Evolutionary conservation across 2,113 vertebrate species (phyloP).

Genomic region (Salvelinus fontinalis): DNA sequence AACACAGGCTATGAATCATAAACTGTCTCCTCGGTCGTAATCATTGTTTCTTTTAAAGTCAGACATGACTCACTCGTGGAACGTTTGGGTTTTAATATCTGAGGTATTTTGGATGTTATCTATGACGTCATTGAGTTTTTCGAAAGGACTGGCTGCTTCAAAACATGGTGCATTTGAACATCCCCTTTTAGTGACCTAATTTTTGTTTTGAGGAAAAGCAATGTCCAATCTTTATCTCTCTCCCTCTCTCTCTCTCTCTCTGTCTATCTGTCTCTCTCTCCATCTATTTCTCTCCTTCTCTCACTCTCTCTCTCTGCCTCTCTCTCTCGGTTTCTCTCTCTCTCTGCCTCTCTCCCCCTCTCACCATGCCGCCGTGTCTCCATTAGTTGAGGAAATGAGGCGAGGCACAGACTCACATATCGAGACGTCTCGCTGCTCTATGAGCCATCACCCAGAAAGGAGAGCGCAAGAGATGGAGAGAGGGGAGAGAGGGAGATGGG

Average conservation of each 20-base stretch:
- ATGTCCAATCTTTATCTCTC: background rate
- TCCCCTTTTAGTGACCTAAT: too few relatives aligned
- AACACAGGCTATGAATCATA: slow-evolving; percentile 43
- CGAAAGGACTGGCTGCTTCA: background rate
- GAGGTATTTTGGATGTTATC: too few relatives aligned
- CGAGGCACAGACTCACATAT: slow-evolving; percentile 54
- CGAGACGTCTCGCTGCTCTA: slow-evolving; percentile 49
- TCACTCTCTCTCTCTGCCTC: background rate
- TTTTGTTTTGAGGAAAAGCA: too few relatives aligned
- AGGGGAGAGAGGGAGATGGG: background rate
- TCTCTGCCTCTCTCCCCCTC: slow-evolving; percentile 44
- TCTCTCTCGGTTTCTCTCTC: slow-evolving; percentile 12
- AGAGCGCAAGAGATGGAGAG: background rate
- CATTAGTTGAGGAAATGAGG: slow-evolving; percentile 68
- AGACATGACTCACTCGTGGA: slow-evolving; percentile 47
- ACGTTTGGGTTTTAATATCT: background rate
- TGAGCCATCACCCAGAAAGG: slow-evolving; percentile 55
- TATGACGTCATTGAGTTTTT: background rate
- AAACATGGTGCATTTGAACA: background rate
- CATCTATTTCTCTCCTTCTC: too few relatives aligned
- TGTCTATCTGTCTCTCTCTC: background rate
- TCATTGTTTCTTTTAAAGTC: slow-evolving; percentile 40
- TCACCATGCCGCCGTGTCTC: slow-evolving; percentile 35
- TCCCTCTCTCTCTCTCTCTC: slow-evolving; percentile 8
- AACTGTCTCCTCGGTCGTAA: slow-evolving; percentile 39